Percentiles rank a stretch among this genome's conserved stretches.
phyloP scores from a whole-genome alignment of 2,113 vertebrate species.

The Platichthys stellatus region DNA sequence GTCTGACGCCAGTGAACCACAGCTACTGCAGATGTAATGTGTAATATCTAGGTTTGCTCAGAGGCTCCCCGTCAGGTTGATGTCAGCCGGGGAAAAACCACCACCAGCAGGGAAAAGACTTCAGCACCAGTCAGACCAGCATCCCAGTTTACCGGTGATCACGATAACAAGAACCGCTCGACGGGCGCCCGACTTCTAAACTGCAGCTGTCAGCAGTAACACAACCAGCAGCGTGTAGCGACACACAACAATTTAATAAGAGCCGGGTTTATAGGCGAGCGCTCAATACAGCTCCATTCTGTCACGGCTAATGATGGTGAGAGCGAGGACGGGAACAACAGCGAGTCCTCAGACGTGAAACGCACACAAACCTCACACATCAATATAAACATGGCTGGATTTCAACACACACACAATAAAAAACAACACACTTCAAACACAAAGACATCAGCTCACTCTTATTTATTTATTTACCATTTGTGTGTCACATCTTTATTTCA shows the following conservation, averaged over 20 bases:
- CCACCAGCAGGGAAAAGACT: too few relatives aligned
- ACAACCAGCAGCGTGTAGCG: constrained; percentile 2
- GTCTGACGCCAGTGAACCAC: too few relatives aligned
- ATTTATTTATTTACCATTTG: background rate
- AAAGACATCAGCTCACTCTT: background rate
- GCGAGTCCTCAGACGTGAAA: constrained; percentile 27
- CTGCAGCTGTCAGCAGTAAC: constrained; percentile 12
- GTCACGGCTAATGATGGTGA: constrained; percentile 45
- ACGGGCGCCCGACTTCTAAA: background rate
- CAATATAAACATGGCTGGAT: constrained; percentile 30
- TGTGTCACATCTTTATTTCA: background rate
- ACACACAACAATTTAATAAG: constrained; percentile 22
- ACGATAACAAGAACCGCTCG: background rate
- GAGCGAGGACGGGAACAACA: constrained; percentile 35
- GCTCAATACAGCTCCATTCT: constrained; percentile 61
- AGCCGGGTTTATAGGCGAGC: constrained; percentile 17
- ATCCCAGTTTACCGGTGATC: background rate
- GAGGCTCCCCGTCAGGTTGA: background rate
- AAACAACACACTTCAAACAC: background rate
- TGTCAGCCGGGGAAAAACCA: too few relatives aligned
- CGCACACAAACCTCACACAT: constrained; percentile 42
- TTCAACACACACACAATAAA: constrained; percentile 15
- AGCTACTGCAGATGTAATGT: too few relatives aligned
- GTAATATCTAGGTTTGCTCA: too few relatives aligned
- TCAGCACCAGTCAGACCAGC: background rate